Evolutionary conservation across 2,888 invertebrate species (phyloP), one percentile per base, ranked within the genome.

Genomic region (Ceriagrion tenellum): DNA sequence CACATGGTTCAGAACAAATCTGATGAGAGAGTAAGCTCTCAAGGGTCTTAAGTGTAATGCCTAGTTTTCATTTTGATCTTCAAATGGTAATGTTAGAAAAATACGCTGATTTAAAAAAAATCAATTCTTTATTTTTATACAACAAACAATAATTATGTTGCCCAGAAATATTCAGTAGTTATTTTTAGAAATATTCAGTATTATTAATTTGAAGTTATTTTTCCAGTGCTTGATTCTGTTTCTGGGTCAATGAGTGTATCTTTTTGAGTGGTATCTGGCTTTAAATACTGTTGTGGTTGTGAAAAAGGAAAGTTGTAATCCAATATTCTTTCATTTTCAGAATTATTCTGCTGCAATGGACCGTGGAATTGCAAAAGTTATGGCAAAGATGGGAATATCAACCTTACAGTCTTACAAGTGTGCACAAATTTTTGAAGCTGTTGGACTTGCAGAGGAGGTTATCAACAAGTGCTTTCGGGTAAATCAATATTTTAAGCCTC

Each of bases 321-420:
- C 3, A 55, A 20, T 59, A 59, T 63, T 35, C 20, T 63, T 30
- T 59, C 30, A 93, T 47, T 63, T 96, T 96, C 96, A 98, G 97
- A 98, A 99, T 96, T 99, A 99, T 97, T 98, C 99, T 88, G 98
- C 98, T 96, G 99, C 99, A 88, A 98, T 99, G 96, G 99, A 99
- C 96, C 98, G 99, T 0, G 99, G 99, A 95, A 98, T 99, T 96
- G 98, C 98, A 95, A 99, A 99, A 97, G 99, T 98, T 69, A 99
- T 99, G 99, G 99, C 99, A 12, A 99, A 99, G 97, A 99, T 99
- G 99, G 99, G 99, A 95, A 99, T 99, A 96, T 99, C 99, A 95
- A 99, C 99, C 0, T 97, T 99, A 88, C 99, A 99, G 97, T 99
- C 99, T 0, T 99, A 99, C 97, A 99, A 99, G 97, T 99, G 99